Percentiles rank a stretch among this genome's conserved stretches.
Evolutionary conservation across 1,140 invertebrate species (phyloP).

Genomic region (Episyrphus balteatus): DNA sequence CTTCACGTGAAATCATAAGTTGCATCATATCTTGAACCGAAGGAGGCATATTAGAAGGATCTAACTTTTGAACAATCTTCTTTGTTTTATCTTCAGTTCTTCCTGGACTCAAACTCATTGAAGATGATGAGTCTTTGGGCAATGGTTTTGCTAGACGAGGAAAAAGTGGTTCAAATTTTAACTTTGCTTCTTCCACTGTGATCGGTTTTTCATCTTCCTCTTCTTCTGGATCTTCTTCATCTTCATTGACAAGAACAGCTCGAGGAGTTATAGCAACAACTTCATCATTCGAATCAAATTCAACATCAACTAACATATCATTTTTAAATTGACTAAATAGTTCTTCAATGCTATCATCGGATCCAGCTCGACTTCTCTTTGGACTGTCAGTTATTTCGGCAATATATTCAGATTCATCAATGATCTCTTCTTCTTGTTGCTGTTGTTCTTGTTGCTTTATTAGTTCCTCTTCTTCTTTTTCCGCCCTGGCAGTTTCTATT

Average conservation of each 20-base stretch:
- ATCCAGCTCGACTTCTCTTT: slow-evolving; percentile 24
- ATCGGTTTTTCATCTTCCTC: slow-evolving; percentile 4
- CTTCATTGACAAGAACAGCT: slow-evolving; percentile 6
- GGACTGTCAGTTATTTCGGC: slow-evolving; percentile 14
- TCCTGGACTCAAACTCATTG: not conserved
- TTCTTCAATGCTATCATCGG: slow-evolving; percentile 31
- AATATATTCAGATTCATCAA: not conserved
- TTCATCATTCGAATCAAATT: slow-evolving; percentile 33
- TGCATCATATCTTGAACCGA: slow-evolving; percentile 29
- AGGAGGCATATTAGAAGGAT: slow-evolving; percentile 25
- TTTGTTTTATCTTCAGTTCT: slow-evolving; percentile 6
- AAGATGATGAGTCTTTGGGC: slow-evolving; percentile 20
- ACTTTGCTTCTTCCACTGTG: slow-evolving; percentile 14
- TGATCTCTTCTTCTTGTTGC: not conserved
- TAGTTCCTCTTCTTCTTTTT: too few relatives aligned
- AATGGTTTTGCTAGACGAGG: slow-evolving; percentile 24
- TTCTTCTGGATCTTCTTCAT: slow-evolving; percentile 1
- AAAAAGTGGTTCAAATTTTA: slow-evolving; percentile 22
- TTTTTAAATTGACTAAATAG: slow-evolving; percentile 26
- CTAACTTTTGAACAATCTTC: slow-evolving; percentile 23
- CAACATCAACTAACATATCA: slow-evolving; percentile 30
- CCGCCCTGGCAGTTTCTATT: too few relatives aligned
- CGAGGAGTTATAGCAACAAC: slow-evolving; percentile 21
- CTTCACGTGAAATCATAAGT: not conserved
- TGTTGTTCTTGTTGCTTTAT: not conserved